These are phyloP conservation scores for Spheniscus humboldti DNA, from an alignment of 2,797 vertebrate genomes.

Conservation along the genomic window DNA sequence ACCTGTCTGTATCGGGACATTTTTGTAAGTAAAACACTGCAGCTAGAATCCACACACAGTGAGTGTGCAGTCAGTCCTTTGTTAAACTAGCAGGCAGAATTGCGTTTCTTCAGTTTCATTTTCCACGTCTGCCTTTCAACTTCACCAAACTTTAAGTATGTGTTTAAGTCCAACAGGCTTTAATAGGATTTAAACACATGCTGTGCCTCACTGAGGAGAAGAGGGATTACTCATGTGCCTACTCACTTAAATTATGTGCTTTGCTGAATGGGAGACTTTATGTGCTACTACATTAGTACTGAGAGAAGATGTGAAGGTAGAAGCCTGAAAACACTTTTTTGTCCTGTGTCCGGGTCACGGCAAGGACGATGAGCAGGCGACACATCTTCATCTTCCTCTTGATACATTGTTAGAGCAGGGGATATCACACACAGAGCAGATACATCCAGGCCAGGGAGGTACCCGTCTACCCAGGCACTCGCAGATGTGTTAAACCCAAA, in stretches of 20 bases:
- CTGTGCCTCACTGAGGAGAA: background rate
- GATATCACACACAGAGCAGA: background rate
- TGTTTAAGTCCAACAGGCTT: background rate
- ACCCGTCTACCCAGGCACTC: background rate
- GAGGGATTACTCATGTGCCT: background rate
- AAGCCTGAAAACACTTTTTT: background rate
- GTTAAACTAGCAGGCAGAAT: background rate
- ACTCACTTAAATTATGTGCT: background rate
- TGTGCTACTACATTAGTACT: background rate
- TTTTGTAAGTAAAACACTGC: background rate
- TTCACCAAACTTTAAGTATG: background rate
- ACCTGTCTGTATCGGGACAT: background rate
- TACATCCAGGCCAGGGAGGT: background rate
- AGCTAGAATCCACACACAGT: background rate
- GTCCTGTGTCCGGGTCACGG: background rate
- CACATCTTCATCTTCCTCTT: background rate
- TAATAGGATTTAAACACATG: background rate
- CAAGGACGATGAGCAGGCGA: background rate
- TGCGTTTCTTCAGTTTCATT: background rate
- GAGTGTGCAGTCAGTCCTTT: rapidly evolving
- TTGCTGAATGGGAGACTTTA: background rate
- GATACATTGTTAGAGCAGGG: background rate
- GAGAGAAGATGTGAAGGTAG: background rate
- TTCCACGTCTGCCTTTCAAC: background rate
- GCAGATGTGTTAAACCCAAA: background rate